These are phyloP conservation scores for Halocynthia roretzi DNA, from an alignment of 23 tunicate species.

Conservation along the genomic window DNA sequence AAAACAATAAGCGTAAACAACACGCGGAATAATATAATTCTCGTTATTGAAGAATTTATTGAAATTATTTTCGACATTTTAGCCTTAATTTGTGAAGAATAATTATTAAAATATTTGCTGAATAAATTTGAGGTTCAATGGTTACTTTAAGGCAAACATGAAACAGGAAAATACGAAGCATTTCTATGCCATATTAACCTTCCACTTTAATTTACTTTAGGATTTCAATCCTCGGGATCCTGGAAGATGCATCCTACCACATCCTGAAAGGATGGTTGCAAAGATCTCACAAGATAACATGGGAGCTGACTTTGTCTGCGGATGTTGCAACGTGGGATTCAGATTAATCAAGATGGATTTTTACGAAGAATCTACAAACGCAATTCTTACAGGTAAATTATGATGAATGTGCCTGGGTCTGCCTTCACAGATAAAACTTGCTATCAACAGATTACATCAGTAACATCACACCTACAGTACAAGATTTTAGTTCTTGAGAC, in stretches of 20 bases:
- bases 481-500: too few species aligned
- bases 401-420: too few species aligned
- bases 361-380: slow-evolving; percentile 95
- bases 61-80: neutral
- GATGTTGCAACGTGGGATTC: slow-evolving; percentile 92
- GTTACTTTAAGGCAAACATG: too few species aligned
- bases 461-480: too few species aligned
- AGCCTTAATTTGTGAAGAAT: too few species aligned
- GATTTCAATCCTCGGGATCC: slow-evolving; percentile 41
- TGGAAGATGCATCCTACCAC: slow-evolving; percentile 83
- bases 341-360: slow-evolving; percentile 94
- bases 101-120: too few species aligned
- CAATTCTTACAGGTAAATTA: slow-evolving; percentile 80
- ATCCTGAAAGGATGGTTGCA: slow-evolving; percentile 92
- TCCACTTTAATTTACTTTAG: neutral
- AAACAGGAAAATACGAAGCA: too few species aligned
- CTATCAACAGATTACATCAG: too few species aligned
- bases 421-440: too few species aligned
- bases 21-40: neutral
- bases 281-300: slow-evolving; percentile 57
- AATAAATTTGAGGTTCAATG: too few species aligned
- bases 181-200: neutral
- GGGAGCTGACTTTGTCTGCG: slow-evolving; percentile 95
- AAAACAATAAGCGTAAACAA: too few species aligned
- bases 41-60: neutral